Conservation (phyloP, 2,888 invertebrate genomes). For the Plebejus anna region DNA sequence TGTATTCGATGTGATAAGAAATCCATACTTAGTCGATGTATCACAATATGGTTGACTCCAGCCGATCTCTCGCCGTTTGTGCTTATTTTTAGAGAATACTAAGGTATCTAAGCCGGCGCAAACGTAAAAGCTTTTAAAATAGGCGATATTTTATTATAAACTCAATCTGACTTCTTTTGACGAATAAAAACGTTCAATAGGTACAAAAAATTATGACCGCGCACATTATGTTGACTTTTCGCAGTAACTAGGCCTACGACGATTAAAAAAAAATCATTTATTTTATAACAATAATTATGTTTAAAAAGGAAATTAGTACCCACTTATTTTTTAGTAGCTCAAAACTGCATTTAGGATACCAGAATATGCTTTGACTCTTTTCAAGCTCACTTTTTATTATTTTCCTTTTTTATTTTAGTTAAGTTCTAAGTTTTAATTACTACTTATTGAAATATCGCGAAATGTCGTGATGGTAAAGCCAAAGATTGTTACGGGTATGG, state of each 20-base stretch:
- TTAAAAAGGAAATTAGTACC: background rate
- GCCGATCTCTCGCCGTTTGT: constrained; percentile 60
- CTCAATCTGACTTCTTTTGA: background rate
- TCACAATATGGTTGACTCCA: constrained; percentile 62
- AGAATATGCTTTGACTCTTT: constrained; percentile 48
- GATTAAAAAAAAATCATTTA: background rate
- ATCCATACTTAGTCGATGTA: constrained; percentile 67
- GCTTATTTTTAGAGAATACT: constrained; percentile 34
- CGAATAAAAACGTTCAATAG: background rate
- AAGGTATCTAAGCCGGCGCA: background rate
- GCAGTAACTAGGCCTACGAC: background rate
- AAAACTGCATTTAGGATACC: constrained; percentile 51
- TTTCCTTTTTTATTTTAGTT: constrained; percentile 52
- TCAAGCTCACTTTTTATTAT: constrained; percentile 46
- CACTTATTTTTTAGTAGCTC: constrained; percentile 46
- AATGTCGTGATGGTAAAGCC: constrained; percentile 79
- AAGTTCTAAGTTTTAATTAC: constrained; percentile 47
- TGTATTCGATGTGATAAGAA: constrained; percentile 69
- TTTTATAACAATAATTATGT: background rate
- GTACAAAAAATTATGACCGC: background rate
- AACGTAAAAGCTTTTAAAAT: background rate
- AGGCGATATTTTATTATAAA: background rate
- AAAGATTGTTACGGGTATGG: constrained; percentile 80
- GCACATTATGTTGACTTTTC: background rate
- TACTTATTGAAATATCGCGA: constrained; percentile 69